These are phyloP conservation scores for Callosobruchus maculatus DNA, from an alignment of 2,888 invertebrate species.

Conservation along the genomic window DNA sequence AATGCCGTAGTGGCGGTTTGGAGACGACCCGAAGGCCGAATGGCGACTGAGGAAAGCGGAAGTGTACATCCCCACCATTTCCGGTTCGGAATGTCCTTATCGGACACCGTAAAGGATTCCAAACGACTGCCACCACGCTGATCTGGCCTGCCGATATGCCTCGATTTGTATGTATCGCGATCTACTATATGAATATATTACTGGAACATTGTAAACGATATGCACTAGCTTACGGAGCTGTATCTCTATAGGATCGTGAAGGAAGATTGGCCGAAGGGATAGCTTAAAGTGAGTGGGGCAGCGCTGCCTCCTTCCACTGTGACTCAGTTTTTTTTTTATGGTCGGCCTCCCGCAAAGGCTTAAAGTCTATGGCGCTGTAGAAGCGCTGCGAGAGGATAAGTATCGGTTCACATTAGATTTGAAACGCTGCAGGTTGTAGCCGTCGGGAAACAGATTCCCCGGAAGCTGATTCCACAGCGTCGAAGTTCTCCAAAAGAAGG, in stretches of 20 bases:
- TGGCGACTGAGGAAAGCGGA: conserved; percentile 10
- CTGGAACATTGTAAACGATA: not conserved
- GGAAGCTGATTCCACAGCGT: no score
- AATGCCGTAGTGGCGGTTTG: conserved; percentile 25
- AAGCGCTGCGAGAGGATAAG: no score
- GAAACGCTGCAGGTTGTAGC: no score
- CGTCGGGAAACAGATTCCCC: no score
- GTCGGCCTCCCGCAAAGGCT: no score
- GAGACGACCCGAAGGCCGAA: conserved; percentile 24
- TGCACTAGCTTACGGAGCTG: not conserved
- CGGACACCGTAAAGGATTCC: conserved; percentile 23
- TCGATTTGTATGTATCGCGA: conserved; percentile 2
- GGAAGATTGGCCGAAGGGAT: not conserved
- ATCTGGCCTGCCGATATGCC: conserved; percentile 27
- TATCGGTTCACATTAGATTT: no score
- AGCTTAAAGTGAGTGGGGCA: no score
- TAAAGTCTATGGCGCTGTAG: no score
- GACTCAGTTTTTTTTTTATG: no score
- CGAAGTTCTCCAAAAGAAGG: no score
- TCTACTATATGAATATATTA: not conserved
- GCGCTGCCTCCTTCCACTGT: no score
- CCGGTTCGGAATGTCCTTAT: conserved; percentile 29
- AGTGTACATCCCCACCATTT: conserved; percentile 37
- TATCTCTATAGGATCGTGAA: not conserved
- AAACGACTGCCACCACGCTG: conserved; percentile 20